phyloP scores from a whole-genome alignment of 2,113 vertebrate species.

The Ondatra zibethicus region DNA sequence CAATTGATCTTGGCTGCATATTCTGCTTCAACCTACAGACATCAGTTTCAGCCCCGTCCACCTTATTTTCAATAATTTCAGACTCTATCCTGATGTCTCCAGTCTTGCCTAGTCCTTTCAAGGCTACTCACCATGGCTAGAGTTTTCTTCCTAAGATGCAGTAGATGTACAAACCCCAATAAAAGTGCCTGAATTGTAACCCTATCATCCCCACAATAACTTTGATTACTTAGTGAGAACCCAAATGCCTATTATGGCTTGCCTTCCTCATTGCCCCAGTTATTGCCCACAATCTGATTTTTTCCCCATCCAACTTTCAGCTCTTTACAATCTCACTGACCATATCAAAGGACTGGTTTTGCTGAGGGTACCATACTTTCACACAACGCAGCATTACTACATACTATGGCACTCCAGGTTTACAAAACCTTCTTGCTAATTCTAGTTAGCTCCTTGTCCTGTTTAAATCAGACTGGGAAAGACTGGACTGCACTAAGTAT shows the following conservation, averaged over 20 bases:
- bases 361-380: background rate
- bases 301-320: background rate
- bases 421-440: background rate
- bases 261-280: background rate
- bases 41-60: background rate
- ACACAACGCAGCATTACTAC: background rate
- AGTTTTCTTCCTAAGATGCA: background rate
- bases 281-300: background rate
- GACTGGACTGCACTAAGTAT: background rate
- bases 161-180: background rate
- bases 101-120: background rate
- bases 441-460: background rate
- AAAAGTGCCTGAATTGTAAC: background rate
- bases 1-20: background rate
- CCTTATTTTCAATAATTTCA: slow-evolving; percentile 1
- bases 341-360: background rate
- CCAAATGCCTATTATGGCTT: background rate
- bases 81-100: background rate
- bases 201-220: background rate
- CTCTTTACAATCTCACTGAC: background rate
- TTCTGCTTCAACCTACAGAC: background rate
- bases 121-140: background rate
- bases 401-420: background rate
- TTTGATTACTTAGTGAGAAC: background rate
- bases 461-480: background rate